phyloP scores from a whole-genome alignment of 2,797 vertebrate species.

The Mus spretus region DNA sequence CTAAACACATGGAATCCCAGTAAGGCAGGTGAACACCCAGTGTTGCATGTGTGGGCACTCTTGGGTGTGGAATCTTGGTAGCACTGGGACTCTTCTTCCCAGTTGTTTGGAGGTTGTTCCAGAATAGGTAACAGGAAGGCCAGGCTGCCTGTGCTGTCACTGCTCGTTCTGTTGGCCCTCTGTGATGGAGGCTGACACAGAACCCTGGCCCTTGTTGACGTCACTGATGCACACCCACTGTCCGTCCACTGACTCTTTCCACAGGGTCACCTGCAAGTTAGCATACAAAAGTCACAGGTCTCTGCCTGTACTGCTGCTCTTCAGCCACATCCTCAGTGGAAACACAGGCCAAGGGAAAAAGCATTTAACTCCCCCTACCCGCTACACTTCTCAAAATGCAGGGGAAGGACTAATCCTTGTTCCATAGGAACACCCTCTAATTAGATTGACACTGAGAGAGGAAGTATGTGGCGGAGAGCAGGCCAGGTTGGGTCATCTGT shows the following conservation, averaged over 20 bases:
- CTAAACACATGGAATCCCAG: slow-evolving; percentile 65
- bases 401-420: not conserved
- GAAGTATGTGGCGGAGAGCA: not conserved
- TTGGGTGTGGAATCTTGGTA: slow-evolving; percentile 55
- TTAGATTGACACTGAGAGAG: not conserved
- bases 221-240: slow-evolving; percentile 98
- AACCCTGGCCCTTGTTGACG: slow-evolving; percentile 98
- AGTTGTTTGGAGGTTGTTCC: slow-evolving; percentile 45
- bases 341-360: not conserved
- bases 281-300: not conserved
- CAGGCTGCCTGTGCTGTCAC: slow-evolving; percentile 87
- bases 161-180: slow-evolving; percentile 97
- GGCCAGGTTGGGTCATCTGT: not conserved
- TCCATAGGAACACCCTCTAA: not conserved
- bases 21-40: slow-evolving; percentile 79
- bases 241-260: slow-evolving; percentile 98
- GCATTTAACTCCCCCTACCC: not conserved
- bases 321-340: not conserved
- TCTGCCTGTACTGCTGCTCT: not conserved
- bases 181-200: slow-evolving; percentile 92
- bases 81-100: not conserved
- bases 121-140: not conserved
- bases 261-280: slow-evolving; percentile 94
- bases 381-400: not conserved
- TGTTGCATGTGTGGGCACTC: slow-evolving; percentile 34